These are phyloP conservation scores for Siniperca obscura DNA, from an alignment of 2,797 vertebrate genomes.

Conservation along the genomic window DNA sequence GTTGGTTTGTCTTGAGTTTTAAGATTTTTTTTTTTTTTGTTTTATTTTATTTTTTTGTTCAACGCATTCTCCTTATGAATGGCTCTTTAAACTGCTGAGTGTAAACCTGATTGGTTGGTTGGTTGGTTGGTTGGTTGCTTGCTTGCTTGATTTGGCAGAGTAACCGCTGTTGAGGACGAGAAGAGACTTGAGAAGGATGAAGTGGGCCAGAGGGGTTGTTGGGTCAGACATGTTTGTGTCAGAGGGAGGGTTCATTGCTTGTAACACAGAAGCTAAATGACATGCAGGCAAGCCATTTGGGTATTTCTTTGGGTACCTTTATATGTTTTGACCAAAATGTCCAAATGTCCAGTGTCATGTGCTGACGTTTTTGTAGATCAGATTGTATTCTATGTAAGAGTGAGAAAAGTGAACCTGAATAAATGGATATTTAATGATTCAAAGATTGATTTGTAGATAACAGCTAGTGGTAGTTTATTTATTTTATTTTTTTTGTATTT, in stretches of 20 bases:
- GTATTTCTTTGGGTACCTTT: constrained; percentile 76
- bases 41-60: constrained; percentile 47
- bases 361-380: constrained; percentile 83
- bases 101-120: constrained; percentile 33
- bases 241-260: constrained; percentile 28
- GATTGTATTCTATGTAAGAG: constrained; percentile 85
- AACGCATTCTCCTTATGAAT: constrained; percentile 47
- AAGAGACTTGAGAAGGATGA: constrained; percentile 26
- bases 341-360: constrained; percentile 74
- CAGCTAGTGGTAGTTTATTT: background rate
- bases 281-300: constrained; percentile 64
- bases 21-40: constrained; percentile 35
- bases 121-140: constrained; percentile 32
- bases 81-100: constrained; percentile 63
- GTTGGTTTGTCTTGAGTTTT: constrained; percentile 75
- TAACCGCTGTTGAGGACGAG: constrained; percentile 47
- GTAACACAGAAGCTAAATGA: constrained; percentile 46
- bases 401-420: constrained; percentile 82
- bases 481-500: background rate
- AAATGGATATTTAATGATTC: constrained; percentile 86
- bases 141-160: constrained; percentile 55
- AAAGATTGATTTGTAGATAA: constrained; percentile 43
- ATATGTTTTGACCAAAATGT: constrained; percentile 83
- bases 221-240: constrained; percentile 24
- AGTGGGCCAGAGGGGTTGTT: constrained; percentile 11